Base-by-base conservation (phyloP, 2,113 vertebrate genomes). In the Electrona antarctica region DNA sequence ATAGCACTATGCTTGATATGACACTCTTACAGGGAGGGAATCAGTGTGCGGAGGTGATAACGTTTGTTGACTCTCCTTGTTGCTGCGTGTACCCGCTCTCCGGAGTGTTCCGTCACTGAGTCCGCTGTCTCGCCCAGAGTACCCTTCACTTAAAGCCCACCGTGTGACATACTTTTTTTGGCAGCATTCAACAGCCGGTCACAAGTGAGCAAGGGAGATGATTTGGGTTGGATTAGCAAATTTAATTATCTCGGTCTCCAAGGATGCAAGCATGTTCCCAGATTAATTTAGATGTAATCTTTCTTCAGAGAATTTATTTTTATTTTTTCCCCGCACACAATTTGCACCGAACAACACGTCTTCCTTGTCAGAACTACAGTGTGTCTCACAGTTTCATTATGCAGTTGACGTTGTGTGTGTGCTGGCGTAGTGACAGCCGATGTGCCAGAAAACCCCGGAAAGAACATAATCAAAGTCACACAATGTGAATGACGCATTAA, bases 251-350 rank as follows among this genome's bases (percentile, higher is more conserved):
- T 64, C 0, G 8, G 81, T 90, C 90, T 89, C 91, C 15, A 21
- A 77, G 88, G 88, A 90, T 21, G 46, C 55, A 3, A 67, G 76
- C 77, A 78, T 21, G 76, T 67, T 83, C 85, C 83, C 87, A 81
- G 73, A 85, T 90, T 89, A 85, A 88, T 89, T 90, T 88, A 71
- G 79, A 88, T 85, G 45, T 86, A 82, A 89, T 89, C 85, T 88
- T 85, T 76, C 86, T 84, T 85, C 48, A 3, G 84, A 87, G 87
- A 85, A 87, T 84, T 79, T 58, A 64, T 77, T 78, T 80, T 62
- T 4, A 83, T 84, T 84, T 79, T 58, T 66, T 77, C 76, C 79
- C 61, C 55, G 67, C 60, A 33, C 69, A 60, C 66, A 0, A n/a
- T 70, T 66, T 71, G 59, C 56, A 45, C 66, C 69, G 71, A 76